Evolutionary conservation across 1,140 invertebrate species (phyloP), one percentile per base, ranked within the genome.

Genomic region (Dendroctonus valens): DNA sequence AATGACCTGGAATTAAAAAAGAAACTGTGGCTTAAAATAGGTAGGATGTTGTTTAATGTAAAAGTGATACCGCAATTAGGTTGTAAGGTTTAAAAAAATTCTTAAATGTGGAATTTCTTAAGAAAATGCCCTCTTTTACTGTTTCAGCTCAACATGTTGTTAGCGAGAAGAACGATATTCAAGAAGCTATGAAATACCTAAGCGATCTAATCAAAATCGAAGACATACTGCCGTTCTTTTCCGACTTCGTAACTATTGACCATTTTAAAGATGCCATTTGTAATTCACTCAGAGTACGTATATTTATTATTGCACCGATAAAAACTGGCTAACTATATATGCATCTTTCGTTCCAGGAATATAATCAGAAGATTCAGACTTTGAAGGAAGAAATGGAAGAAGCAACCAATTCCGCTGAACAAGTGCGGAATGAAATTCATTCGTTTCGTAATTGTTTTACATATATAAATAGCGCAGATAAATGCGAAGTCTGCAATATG

Each of bases 191-290:
- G 87, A 86, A 90, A 69, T 91, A 98, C 69, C 80, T 99, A 0
- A 97, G 95, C 78, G 89, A 94, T 68, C 81, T 94, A 26, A 84
- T 88, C 14, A 92, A 93, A 77, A 98, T 99, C 71, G 96, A 99
- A 84, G 97, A 99, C 77, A 92, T 99, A 74, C 80, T 99, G 66
- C 96, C 96, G 7, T 98, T 98, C 79, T 99, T 99, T 77, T 94
- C 95, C 0, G 96, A 99, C 78, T 98, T 98, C 80, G 91, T 95
- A 50, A 98, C 94, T 14, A 99, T 99, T 73, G 95, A 98, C 80
- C 93, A 98, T 77, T 98, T 99, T 74, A 95, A 97, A 79, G 93
- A 97, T 78, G 93, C 95, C 1, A 98, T 99, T 70, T 96, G 95
- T 73, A 86, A 90, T 68, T 97, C 96, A 0, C 79, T 99, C 14